Evolutionary conservation across 2,113 vertebrate species (phyloP).

Genomic region (Papio anubis): DNA sequence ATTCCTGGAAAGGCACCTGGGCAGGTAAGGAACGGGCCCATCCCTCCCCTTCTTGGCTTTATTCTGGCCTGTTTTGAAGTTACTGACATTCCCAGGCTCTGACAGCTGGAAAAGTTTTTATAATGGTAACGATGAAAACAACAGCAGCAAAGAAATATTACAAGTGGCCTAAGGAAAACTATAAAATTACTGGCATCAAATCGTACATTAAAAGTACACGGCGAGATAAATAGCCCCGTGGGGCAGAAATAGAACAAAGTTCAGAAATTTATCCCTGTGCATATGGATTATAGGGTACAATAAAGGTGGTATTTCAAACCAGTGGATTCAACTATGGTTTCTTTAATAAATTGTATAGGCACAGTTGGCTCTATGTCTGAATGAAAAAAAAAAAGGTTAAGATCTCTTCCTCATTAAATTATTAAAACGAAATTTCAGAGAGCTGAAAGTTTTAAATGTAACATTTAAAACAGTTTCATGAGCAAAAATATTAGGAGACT

Average conservation of each 20-base stretch:
- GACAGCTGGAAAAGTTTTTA: background rate
- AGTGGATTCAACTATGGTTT: background rate
- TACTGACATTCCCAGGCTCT: background rate
- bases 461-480: background rate
- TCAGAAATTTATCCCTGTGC: background rate
- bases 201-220: background rate
- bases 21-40: background rate
- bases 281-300: background rate
- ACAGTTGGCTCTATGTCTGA: background rate
- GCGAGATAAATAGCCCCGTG: background rate
- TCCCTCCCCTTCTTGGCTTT: background rate
- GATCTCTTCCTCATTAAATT: background rate
- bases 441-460: conserved; percentile 25
- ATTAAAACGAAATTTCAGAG: conserved; percentile 50
- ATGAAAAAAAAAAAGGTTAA: background rate
- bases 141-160: background rate
- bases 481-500: conserved; percentile 13
- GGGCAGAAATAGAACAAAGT: background rate
- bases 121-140: background rate
- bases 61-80: background rate
- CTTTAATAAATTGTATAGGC: background rate
- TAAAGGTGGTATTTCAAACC: background rate
- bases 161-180: background rate
- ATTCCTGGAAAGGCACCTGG: background rate
- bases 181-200: background rate